A percentile compares a stretch with the other conserved stretches of the same genome.
These are phyloP conservation scores for Euleptes europaea DNA, from an alignment of 2,113 vertebrate genomes.

Conservation along the genomic window DNA sequence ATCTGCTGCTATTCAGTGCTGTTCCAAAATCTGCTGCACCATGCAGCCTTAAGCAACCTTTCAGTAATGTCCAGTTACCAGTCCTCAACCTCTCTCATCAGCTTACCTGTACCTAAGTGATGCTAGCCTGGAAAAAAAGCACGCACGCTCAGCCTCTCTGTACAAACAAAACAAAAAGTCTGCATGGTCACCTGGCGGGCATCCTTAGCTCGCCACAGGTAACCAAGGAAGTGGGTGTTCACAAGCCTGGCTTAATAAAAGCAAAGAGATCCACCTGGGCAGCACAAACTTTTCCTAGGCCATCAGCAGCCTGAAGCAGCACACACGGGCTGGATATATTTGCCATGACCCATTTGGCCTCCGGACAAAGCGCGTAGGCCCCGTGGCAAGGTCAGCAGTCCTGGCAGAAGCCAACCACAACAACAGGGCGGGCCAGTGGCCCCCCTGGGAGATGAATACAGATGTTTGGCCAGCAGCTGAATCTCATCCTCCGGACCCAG, in stretches of 20 bases:
- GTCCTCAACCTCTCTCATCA: background rate
- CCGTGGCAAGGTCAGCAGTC: background rate
- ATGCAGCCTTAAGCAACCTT: too few species aligned
- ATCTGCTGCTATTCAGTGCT: background rate
- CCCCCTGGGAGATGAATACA: background rate
- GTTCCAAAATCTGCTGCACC: too few species aligned
- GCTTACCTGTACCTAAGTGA: too few species aligned
- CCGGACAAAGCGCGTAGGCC: background rate
- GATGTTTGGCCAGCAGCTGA: background rate
- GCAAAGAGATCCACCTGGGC: background rate
- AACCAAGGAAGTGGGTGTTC: background rate
- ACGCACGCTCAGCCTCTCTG: background rate
- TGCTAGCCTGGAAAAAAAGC: background rate
- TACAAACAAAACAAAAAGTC: too few species aligned
- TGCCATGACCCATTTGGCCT: too few species aligned
- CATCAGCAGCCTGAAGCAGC: background rate
- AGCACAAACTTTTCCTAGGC: background rate
- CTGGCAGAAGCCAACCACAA: background rate
- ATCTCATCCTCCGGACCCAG: slow-evolving; percentile 28
- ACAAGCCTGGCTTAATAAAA: too few species aligned
- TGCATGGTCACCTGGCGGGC: too few species aligned
- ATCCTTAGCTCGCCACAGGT: background rate
- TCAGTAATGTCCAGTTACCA: too few species aligned
- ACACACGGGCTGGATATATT: background rate
- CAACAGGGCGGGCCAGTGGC: background rate